phyloP scores from a whole-genome alignment of 2,113 vertebrate genomes.

The Corynorhinus townsendii region DNA sequence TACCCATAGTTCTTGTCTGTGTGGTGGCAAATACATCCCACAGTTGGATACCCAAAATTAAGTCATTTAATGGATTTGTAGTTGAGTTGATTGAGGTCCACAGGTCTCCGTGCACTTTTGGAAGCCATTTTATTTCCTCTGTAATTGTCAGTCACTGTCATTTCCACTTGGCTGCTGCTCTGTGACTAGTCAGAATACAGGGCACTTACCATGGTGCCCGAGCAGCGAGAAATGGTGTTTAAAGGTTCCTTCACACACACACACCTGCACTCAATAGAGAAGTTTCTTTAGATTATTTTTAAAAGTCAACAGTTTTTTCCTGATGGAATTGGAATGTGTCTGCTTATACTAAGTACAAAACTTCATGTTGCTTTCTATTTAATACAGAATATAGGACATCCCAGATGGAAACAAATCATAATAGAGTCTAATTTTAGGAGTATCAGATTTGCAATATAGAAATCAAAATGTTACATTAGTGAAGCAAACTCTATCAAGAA shows the following conservation, averaged over 20 bases:
- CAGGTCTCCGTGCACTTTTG: constrained; percentile 67
- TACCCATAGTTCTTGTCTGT: constrained; percentile 47
- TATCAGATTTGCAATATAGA: neutral
- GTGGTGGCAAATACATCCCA: constrained; percentile 69
- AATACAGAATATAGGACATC: neutral
- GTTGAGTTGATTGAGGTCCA: constrained; percentile 79
- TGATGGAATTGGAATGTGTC: neutral
- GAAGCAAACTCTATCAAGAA: neutral
- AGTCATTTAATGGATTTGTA: constrained; percentile 80
- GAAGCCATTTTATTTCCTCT: constrained; percentile 75
- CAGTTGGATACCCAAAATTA: constrained; percentile 80
- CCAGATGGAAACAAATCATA: neutral
- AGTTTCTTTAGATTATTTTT: neutral
- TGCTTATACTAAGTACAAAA: neutral
- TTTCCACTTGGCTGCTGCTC: constrained; percentile 76
- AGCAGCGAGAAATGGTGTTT: neutral
- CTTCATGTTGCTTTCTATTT: neutral
- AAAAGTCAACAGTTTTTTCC: neutral
- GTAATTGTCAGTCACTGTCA: constrained; percentile 80
- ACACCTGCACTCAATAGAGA: fast-evolving
- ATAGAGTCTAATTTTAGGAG: neutral
- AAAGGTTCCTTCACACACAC: neutral
- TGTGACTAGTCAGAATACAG: constrained; percentile 74
- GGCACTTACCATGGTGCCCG: constrained; percentile 56
- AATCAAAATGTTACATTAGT: neutral